phyloP scores from a whole-genome alignment of 2,797 vertebrate genomes.

The Melanotaenia boesemani region DNA sequence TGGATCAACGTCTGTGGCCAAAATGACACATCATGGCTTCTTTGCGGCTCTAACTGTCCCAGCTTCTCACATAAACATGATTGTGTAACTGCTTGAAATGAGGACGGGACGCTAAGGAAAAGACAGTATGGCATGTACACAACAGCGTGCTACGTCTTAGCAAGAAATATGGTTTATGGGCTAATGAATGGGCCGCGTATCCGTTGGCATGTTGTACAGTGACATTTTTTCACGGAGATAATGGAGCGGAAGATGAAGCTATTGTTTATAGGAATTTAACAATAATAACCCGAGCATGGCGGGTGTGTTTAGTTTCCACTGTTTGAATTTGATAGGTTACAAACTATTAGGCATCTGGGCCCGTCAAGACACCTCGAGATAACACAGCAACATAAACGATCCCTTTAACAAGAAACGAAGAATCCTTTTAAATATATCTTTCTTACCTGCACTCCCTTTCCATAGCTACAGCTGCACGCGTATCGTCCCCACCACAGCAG shows the following conservation, averaged over 20 bases:
- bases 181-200: conserved; percentile 58
- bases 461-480: conserved; percentile 65
- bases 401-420: conserved; percentile 12
- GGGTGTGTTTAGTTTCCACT: conserved; percentile 12
- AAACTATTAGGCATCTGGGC: conserved; percentile 15
- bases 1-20: conserved; percentile 66
- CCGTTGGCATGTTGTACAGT: conserved; percentile 40
- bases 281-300: background rate
- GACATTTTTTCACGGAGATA: conserved; percentile 48
- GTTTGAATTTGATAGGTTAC: background rate
- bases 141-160: conserved; percentile 16
- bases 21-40: conserved; percentile 64
- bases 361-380: conserved; percentile 5
- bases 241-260: conserved; percentile 31
- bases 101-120: conserved; percentile 11
- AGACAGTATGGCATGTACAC: background rate
- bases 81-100: conserved; percentile 48
- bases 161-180: conserved; percentile 31
- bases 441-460: conserved; percentile 76
- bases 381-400: background rate
- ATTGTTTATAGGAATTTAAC: background rate
- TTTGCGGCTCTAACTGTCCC: conserved; percentile 35
- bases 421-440: background rate
- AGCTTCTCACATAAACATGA: conserved; percentile 32
- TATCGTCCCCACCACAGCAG: conserved; percentile 36